Base-by-base conservation (phyloP, 2,888 invertebrate species). In the Napeogenes sylphis region DNA sequence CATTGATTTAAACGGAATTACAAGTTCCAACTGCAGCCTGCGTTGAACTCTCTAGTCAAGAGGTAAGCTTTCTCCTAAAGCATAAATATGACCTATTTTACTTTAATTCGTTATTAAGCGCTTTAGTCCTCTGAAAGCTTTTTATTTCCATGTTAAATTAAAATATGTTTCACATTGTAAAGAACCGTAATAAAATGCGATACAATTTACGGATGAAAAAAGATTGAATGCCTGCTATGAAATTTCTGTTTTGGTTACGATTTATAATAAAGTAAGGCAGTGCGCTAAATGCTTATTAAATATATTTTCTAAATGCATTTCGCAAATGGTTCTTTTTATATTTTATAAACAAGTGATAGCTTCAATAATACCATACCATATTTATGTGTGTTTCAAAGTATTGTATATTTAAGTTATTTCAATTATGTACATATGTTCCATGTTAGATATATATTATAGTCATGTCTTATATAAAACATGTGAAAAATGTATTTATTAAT, bases 51-150 rank as follows among this genome's bases (percentile, higher is more conserved):
- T 63, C 62, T 57, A 47, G 54, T 58, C 63, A 64, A 69, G 68
- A 62, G 69, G 61, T 61, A 63, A 69, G 69, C 30, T 68, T 69
- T 68, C 66, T 68, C 66, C 68, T 64, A 69, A 69, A 69, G 69
- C 69, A 66, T 68, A 69, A 69, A 69, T 69, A 68, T 69, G 69
- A 69, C 69, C 69, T 69, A 68, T 69, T 69, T 69, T 68, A 53
- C 62, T 66, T 69, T 69, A 62, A 69, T 68, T 68, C 67, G 67
- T 65, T 65, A 67, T 67, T 67, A 68, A 69, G 58, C 68, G 68
- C 69, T 69, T 65, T 68, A 68, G 68, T 69, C 66, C 66, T 66
- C 68, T 69, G 66, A 69, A 67, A 68, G 68, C 68, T 65, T 69
- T 68, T 69, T 62, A 69, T 66, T 68, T 69, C 61, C 69, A 66